Evolutionary conservation across 2,113 vertebrate species (phyloP).

Genomic region (Mormoops blainvillei): DNA sequence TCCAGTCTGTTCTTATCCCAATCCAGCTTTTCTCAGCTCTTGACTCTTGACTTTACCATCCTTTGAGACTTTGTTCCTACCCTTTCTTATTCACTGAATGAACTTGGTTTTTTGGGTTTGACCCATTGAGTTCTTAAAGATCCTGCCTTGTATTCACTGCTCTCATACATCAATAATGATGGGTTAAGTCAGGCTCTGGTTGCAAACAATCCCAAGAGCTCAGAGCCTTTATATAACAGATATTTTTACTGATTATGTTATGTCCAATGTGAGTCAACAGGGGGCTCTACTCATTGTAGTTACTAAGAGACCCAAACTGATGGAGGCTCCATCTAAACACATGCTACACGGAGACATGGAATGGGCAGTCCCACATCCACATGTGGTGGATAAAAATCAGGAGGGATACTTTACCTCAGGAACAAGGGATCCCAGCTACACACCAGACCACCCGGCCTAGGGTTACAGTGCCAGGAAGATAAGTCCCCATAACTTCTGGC

Average conservation of each 20-base stretch:
- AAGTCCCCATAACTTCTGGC: no score
- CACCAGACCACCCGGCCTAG: no score
- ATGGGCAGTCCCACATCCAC: no score
- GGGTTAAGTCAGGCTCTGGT: background rate
- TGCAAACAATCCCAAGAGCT: background rate
- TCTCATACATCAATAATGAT: background rate
- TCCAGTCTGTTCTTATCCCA: background rate
- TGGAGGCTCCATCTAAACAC: background rate
- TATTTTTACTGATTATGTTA: background rate
- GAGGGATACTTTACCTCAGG: no score
- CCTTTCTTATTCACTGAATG: background rate
- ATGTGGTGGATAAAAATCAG: no score
- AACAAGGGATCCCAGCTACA: no score
- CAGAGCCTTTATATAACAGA: background rate
- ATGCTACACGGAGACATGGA: no score
- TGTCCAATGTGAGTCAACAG: background rate
- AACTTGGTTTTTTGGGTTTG: conserved; percentile 9
- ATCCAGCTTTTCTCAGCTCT: background rate
- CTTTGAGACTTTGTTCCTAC: background rate
- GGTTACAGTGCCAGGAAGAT: no score
- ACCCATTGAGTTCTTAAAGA: background rate
- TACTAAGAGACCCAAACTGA: background rate
- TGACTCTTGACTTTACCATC: background rate
- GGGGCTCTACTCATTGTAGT: background rate
- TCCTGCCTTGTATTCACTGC: background rate